phyloP scores from a whole-genome alignment of 2,888 invertebrate species.

The Dendrolimus houi region DNA sequence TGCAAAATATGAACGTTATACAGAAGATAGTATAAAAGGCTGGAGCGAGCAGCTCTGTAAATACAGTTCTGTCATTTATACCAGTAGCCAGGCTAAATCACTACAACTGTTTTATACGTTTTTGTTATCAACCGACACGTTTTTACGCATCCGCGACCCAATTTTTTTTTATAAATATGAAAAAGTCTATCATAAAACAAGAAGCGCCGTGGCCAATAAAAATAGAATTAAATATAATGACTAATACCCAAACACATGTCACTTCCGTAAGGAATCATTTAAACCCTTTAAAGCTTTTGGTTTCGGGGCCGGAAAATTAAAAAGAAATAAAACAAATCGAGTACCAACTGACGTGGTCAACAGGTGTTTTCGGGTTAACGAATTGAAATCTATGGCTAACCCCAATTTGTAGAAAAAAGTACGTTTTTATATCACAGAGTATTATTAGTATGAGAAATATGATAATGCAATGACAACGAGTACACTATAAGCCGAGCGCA shows the following conservation, averaged over 20 bases:
- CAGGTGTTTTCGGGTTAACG: conserved; percentile 51
- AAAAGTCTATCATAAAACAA: neutral
- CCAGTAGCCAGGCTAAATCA: no score
- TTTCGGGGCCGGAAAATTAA: conserved; percentile 58
- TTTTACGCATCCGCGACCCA: neutral
- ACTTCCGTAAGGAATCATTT: conserved; percentile 68
- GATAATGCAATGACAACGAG: no score
- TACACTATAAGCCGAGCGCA: no score
- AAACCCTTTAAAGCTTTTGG: conserved; percentile 46
- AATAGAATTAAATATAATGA: conserved; percentile 68
- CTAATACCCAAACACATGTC: conserved; percentile 63
- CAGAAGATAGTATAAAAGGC: no score
- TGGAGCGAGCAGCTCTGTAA: no score
- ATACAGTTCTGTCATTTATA: no score
- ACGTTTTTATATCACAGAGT: no score
- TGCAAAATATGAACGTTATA: no score
- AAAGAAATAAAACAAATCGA: conserved; percentile 75
- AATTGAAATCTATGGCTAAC: neutral
- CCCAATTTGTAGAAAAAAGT: neutral
- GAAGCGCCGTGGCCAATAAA: conserved; percentile 1
- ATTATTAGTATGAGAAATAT: no score
- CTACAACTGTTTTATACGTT: neutral
- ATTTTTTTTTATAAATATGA: neutral
- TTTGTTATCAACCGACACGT: neutral
- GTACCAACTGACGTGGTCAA: conserved; percentile 60